Base-by-base conservation (phyloP, 2,797 vertebrate species). In the Synanceia verrucosa region DNA sequence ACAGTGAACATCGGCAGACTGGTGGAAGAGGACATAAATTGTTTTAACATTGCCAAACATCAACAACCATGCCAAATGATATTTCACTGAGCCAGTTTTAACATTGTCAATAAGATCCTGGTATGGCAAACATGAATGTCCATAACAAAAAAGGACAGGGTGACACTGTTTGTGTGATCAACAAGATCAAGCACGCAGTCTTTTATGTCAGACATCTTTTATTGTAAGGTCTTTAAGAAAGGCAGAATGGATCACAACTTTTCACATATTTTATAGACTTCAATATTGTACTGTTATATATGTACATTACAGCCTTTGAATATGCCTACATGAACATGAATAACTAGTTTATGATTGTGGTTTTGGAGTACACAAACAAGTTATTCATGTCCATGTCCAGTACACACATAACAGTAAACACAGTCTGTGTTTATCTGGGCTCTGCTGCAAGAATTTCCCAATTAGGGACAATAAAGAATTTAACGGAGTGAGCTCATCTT, bases 1-100 rank as follows among this genome's bases (percentile, higher is more conserved):
- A 99, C 97, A 5, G 98, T 99, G 91, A 99, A 99, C 98, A 99
- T 99, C 3, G 98, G 98, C 86, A 99, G 91, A 84, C 97, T 99
- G 90, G 79, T 44, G 83, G 78, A 67, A 39, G 58, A 81, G 55
- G 26, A 78, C 18, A 70, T 2, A 44, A 5, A 67, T 11, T 1
- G 2, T 9, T 62, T 75, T 1, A 59, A 62, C 11, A 33, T 33
- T 21, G 48, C 33, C 21, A 57, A 34, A 75, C 28, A 63, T 56
- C 8, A 26, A 26, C 29, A 55, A 41, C 24, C 39, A n/a, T 41
- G 39, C 39, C 18, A n/a, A n/a, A n/a, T n/a, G n/a, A n/a, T n/a
- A n/a, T n/a, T n/a, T n/a, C 39, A 41, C 18, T 41, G 39, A n/a
- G 39, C 9, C 21, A 47, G 44, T 23, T 47, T 47, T 24, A 47